Conservation (phyloP, 2,113 vertebrate genomes). For the Alethe castanea region DNA sequence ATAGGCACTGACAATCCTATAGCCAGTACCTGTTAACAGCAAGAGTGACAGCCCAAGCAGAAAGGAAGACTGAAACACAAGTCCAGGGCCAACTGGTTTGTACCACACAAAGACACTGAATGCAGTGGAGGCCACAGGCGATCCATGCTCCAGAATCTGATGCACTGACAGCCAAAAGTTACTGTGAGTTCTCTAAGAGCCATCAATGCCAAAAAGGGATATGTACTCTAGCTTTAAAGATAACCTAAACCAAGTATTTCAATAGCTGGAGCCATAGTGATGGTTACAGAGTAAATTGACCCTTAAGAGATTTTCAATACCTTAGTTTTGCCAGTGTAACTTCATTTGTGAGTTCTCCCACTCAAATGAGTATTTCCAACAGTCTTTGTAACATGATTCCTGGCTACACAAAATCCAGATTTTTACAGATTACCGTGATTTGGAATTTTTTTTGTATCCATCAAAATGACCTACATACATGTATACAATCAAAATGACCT, state of each 20-base stretch:
- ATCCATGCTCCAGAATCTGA: background rate
- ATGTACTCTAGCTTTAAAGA: background rate
- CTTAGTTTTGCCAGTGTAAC: background rate
- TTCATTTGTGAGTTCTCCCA: background rate
- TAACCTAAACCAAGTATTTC: background rate
- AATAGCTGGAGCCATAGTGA: background rate
- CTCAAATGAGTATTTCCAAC: background rate
- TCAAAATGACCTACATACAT: background rate
- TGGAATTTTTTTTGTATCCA: background rate
- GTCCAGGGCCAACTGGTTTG: background rate
- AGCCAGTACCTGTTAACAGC: background rate
- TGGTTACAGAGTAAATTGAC: background rate
- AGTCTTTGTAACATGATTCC: background rate
- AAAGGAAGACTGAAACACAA: background rate
- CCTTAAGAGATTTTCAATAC: background rate
- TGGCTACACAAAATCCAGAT: background rate
- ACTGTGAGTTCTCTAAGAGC: background rate
- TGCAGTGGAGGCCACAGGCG: accelerated
- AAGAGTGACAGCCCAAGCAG: background rate
- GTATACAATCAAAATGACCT: background rate
- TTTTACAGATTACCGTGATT: background rate
- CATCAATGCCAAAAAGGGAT: background rate
- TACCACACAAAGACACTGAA: background rate
- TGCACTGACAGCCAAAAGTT: background rate
- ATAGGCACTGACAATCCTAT: background rate